A percentile compares a stretch with the other conserved stretches of the same genome.
Evolutionary conservation across 2,888 invertebrate species (phyloP).

Genomic region (Heliothis peltigera): DNA sequence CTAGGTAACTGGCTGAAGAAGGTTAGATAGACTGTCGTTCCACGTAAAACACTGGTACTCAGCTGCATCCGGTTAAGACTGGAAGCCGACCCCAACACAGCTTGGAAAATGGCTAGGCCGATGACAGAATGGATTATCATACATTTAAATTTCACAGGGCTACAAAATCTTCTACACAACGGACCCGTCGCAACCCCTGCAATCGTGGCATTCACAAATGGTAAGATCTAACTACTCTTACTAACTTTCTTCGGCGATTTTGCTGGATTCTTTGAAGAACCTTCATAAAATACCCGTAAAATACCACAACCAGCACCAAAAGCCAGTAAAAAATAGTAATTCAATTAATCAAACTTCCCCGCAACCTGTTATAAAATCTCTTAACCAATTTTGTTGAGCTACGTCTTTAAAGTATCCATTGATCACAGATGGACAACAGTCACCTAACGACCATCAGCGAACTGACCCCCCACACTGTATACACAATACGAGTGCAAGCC

Average conservation of each 20-base stretch:
- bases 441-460: conserved; percentile 97
- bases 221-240: conserved; percentile 76
- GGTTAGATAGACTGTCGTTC: no score
- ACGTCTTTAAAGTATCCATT: background rate
- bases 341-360: no score
- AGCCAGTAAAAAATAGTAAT: background rate
- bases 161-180: conserved; percentile 99
- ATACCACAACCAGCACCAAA: no score
- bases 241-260: background rate
- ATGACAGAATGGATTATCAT: background rate
- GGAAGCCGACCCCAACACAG: no score
- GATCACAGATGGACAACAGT: conserved; percentile 93
- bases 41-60: no score
- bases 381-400: background rate
- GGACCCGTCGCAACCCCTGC: conserved; percentile 95
- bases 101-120: no score
- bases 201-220: conserved; percentile 97
- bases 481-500: conserved; percentile 98
- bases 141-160: conserved; percentile 90
- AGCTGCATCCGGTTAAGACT: no score
- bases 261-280: no score
- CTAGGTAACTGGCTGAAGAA: no score
- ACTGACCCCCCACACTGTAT: conserved; percentile 97
- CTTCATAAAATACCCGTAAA: no score
- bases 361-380: no score